These are phyloP conservation scores for Byasa hedistus DNA, from an alignment of 2,888 invertebrate genomes.

Conservation along the genomic window DNA sequence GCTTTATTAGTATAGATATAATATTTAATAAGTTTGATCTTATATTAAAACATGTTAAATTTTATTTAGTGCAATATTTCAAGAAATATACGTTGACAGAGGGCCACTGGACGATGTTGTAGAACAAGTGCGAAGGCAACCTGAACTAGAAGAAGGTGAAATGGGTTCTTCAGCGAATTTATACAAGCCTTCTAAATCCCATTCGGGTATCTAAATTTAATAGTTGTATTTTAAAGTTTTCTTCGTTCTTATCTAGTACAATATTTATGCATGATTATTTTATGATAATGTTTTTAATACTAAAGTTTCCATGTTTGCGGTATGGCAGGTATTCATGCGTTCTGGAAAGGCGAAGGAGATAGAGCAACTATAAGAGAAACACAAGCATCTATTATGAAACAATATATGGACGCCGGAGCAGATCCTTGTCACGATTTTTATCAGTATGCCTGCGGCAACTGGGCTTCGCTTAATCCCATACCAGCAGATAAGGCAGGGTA, in stretches of 20 bases:
- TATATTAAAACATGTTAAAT: too few species aligned
- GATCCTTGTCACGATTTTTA: constrained; percentile 92
- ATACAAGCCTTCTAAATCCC: constrained; percentile 59
- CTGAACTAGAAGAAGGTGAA: constrained; percentile 72
- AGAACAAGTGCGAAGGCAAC: constrained; percentile 70
- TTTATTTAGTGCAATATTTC: constrained; percentile 53
- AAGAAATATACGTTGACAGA: constrained; percentile 61
- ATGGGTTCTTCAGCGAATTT: constrained; percentile 63
- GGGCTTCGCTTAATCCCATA: constrained; percentile 90
- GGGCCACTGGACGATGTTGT: constrained; percentile 72
- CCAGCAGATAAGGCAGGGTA: constrained; percentile 91
- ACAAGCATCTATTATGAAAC: constrained; percentile 86
- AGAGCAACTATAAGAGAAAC: constrained; percentile 78
- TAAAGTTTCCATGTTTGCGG: background rate
- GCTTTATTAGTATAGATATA: background rate
- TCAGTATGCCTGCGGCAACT: constrained; percentile 92
- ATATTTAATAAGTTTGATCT: background rate
- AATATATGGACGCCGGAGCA: constrained; percentile 85
- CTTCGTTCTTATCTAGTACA: background rate
- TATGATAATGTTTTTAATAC: background rate
- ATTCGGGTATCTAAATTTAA: constrained; percentile 48
- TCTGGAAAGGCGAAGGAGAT: constrained; percentile 81
- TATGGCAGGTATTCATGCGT: constrained; percentile 69
- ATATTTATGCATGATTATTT: background rate
- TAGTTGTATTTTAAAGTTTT: constrained; percentile 10